A percentile compares a stretch with the other conserved stretches of the same genome.
phyloP scores from a whole-genome alignment of 92 coral and sea anemone species.

The Parazoanthus atlanticus region DNA sequence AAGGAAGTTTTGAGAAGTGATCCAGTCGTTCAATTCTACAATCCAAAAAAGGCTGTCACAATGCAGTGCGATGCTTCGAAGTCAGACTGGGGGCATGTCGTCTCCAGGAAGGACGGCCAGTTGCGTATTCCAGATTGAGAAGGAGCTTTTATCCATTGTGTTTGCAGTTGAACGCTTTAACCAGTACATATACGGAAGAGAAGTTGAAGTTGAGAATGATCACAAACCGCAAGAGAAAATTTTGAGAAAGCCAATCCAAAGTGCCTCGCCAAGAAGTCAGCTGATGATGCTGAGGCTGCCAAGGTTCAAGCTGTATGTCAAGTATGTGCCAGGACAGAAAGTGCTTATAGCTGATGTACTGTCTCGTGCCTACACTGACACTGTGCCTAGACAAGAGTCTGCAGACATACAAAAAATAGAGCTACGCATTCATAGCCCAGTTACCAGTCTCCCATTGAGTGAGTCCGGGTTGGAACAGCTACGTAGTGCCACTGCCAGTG shows the following conservation, averaged over 20 bases:
- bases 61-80: conserved; percentile 37
- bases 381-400: too few species aligned
- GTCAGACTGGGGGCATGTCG: conserved; percentile 39
- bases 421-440: too few species aligned
- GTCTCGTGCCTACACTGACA: too few species aligned
- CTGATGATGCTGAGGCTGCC: conserved; percentile 41
- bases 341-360: too few species aligned
- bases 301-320: conserved; percentile 37
- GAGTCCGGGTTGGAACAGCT: too few species aligned
- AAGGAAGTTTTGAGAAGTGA: conserved; percentile 15
- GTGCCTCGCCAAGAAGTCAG: conserved; percentile 46
- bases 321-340: conserved; percentile 39
- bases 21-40: conserved; percentile 29
- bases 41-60: conserved; percentile 23
- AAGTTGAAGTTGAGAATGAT: conserved; percentile 46
- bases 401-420: too few species aligned
- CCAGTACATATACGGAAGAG: conserved; percentile 31
- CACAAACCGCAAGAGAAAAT: conserved; percentile 50
- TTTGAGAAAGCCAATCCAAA: conserved; percentile 33
- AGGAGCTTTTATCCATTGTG: background rate
- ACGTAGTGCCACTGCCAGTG: too few species aligned
- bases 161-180: conserved; percentile 45
- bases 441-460: too few species aligned
- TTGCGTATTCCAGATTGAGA: conserved; percentile 49
- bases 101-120: conserved; percentile 36